A percentile compares a stretch with the other conserved stretches of the same genome.
phyloP scores from a whole-genome alignment of 2,797 vertebrate genomes.

The Parotocinclus haroldoi region DNA sequence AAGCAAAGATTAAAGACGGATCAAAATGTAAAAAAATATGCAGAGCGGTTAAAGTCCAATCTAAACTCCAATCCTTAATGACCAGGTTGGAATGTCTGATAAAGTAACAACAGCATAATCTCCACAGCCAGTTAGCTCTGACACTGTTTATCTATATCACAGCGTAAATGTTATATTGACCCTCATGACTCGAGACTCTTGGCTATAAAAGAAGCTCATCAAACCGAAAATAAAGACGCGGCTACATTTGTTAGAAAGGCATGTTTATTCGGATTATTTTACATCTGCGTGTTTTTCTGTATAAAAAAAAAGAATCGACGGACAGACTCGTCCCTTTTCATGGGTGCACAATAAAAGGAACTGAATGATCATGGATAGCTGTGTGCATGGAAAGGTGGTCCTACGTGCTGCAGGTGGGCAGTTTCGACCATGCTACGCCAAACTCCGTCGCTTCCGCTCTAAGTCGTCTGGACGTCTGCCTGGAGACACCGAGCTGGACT shows the following conservation, averaged over 20 bases:
- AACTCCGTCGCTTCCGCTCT: slow-evolving; percentile 21
- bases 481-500: slow-evolving; percentile 16
- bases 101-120: no score
- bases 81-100: no score
- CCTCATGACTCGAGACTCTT: no score
- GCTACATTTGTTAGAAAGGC: slow-evolving; percentile 57
- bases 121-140: no score
- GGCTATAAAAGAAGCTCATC: no score
- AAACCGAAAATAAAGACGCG: slow-evolving; percentile 3
- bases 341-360: slow-evolving; percentile 40
- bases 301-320: slow-evolving; percentile 70
- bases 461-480: slow-evolving; percentile 16
- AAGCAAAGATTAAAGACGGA: no score
- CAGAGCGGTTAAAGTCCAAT: no score
- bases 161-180: no score
- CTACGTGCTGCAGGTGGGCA: slow-evolving; percentile 4
- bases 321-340: slow-evolving; percentile 44
- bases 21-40: no score
- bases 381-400: slow-evolving; percentile 9
- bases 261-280: slow-evolving; percentile 66
- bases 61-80: no score
- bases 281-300: slow-evolving; percentile 54
- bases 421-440: no score
- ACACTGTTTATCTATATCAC: no score
- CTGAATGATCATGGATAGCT: slow-evolving; percentile 18